These are phyloP conservation scores for Cygnus buccinator DNA, from an alignment of 2,113 vertebrate species.

Conservation along the genomic window DNA sequence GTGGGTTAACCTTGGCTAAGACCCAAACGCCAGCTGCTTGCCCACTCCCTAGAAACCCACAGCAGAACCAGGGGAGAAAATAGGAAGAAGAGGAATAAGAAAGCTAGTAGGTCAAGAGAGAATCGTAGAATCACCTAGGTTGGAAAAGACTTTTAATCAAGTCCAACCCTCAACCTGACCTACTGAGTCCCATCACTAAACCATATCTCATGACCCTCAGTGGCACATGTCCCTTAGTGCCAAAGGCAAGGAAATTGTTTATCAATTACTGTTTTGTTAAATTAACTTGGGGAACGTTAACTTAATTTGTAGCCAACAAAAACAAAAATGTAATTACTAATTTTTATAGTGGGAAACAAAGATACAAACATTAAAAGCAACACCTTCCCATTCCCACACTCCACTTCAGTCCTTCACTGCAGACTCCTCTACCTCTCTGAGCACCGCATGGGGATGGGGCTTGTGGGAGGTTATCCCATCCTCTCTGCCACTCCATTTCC, in stretches of 20 bases:
- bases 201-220: not conserved
- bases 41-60: no score
- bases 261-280: not conserved
- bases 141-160: not conserved
- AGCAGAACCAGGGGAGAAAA: not conserved
- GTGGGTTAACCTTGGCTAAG: not conserved
- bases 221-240: not conserved
- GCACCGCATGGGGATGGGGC: not conserved
- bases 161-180: not conserved
- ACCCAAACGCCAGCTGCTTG: not conserved
- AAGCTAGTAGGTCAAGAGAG: not conserved
- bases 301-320: not conserved
- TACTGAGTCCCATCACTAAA: not conserved
- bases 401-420: not conserved
- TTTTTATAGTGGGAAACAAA: not conserved
- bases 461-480: not conserved
- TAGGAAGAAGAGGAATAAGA: not conserved
- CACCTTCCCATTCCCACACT: not conserved
- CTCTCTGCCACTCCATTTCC: not conserved
- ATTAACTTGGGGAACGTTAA: not conserved
- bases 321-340: not conserved
- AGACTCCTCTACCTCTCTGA: not conserved
- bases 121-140: not conserved
- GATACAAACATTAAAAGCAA: not conserved
- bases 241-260: not conserved